Evolutionary conservation across 2,113 vertebrate species (phyloP), one percentile per base, ranked within the genome.

Genomic region (Syrmaticus mikado): DNA sequence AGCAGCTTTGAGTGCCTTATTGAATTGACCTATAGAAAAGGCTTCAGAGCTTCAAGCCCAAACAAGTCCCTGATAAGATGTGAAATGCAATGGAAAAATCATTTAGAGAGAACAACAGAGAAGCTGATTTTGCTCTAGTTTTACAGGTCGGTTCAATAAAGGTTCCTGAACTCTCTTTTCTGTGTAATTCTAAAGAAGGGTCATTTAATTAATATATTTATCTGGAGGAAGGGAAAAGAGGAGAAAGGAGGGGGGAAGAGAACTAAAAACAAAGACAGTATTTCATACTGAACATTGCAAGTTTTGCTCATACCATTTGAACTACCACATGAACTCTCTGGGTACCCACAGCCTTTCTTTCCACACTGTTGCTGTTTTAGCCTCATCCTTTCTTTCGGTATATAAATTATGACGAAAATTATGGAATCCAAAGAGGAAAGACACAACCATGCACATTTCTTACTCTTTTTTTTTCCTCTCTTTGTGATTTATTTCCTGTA

Each of bases 41-140:
- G 68, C 93, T 86, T 92, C 80, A 78, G 82, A 91, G 84, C 66
- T 96, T 93, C 94, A 90, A 95, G 92, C 89, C 92, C 89, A 95
- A 91, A 93, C 93, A 93, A 92, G 94, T 90, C 90, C 82, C 90
- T 90, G 93, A 96, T 96, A 96, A 97, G 88, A 94, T 91, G 96
- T 95, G 96, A 97, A 96, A 96, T 93, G 95, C 95, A 94, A 95
- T 84, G 96, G 96, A 96, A 96, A 96, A 96, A 97, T 96, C 94
- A 96, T 94, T 94, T 96, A 89, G 75, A 68, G 79, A 78, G 92
- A 96, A 96, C 86, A 94, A 95, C 92, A 87, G 92, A 96, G 93
- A 87, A 94, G 84, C 80, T 95, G 94, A 96, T 95, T 96, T 96
- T 96, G 91, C 77, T 96, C 86, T 91, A 89, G 86, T 96, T 96